Conservation (phyloP, 2,888 invertebrate genomes). For the Gari tellinella region DNA sequence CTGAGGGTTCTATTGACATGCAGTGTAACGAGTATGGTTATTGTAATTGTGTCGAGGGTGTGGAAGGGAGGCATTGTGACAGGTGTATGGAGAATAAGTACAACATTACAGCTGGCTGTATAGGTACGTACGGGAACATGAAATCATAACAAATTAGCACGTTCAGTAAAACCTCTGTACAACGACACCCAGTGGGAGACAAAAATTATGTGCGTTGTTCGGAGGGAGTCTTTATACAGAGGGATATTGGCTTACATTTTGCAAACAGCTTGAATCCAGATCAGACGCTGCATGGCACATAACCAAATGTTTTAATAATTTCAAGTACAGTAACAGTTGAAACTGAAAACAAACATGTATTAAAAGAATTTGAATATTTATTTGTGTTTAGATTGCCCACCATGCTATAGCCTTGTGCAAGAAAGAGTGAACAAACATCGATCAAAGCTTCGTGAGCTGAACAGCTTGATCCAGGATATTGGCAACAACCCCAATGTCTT, state of each 20-base stretch:
- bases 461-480: constrained; percentile 92
- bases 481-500: constrained; percentile 96
- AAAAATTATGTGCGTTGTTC: too few species aligned
- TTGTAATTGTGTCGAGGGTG: constrained; percentile 88
- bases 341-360: too few species aligned
- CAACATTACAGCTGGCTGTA: constrained; percentile 92
- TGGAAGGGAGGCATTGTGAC: constrained; percentile 97
- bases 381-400: constrained; percentile 89
- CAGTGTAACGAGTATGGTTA: constrained; percentile 90
- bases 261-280: too few species aligned
- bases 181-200: too few species aligned
- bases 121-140: constrained; percentile 78
- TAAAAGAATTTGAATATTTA: too few species aligned
- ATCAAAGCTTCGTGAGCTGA: constrained; percentile 87
- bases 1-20: constrained; percentile 90
- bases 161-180: too few species aligned
- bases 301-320: too few species aligned
- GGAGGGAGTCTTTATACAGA: too few species aligned
- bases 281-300: too few species aligned
- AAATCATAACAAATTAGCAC: background rate
- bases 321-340: too few species aligned
- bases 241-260: too few species aligned
- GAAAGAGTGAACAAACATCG: constrained; percentile 89
- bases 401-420: constrained; percentile 97
- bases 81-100: constrained; percentile 98